Evolutionary conservation across 2,888 invertebrate genomes (phyloP), one percentile per base, ranked within the genome.

Genomic region (Idaea dimidiata): DNA sequence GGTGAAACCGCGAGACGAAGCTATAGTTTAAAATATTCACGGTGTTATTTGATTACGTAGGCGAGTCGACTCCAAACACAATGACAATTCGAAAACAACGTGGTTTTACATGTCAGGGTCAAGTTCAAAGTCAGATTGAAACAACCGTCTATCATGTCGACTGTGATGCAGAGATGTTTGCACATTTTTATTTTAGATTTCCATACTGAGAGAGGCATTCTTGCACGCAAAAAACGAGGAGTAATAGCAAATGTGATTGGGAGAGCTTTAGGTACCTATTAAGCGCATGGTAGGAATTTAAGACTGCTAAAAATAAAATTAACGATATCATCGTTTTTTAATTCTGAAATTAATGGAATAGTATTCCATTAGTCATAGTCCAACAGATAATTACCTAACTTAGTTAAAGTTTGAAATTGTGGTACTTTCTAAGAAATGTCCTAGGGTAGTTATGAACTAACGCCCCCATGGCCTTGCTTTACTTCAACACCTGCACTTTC

Each of bases 51-150:
- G 14, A 43, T 43, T 43, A 43, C 43, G 43, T 43, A 43, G 43
- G 43, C 43, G 43, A 43, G 43, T 43, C 43, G 43, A 58, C 56
- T 63, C 61, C 61, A 64, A 63, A 59, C 62, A 71, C 71, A 71
- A 68, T 71, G 66, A 66, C 66, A 65, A 60, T 65, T 66, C 59
- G 59, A 65, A 60, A 64, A 67, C 66, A 63, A 66, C 58, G 60
- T 62, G 64, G 58, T 60, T 62, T 60, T 63, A 66, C 61, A 66
- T 64, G 68, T 70, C 64, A 66, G 59, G 70, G 71, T 70, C 70
- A 72, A 69, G 72, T 70, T 70, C 67, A 69, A 66, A 62, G 66
- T 59, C 66, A 60, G 43, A 14, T 43, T 43, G 14, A 43, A 43
- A 43, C 43, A 8, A 14, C 33, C 43, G 43, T 43, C 43, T 43